Conservation (phyloP, 1,140 invertebrate genomes). For the Drosophila orosa region DNA sequence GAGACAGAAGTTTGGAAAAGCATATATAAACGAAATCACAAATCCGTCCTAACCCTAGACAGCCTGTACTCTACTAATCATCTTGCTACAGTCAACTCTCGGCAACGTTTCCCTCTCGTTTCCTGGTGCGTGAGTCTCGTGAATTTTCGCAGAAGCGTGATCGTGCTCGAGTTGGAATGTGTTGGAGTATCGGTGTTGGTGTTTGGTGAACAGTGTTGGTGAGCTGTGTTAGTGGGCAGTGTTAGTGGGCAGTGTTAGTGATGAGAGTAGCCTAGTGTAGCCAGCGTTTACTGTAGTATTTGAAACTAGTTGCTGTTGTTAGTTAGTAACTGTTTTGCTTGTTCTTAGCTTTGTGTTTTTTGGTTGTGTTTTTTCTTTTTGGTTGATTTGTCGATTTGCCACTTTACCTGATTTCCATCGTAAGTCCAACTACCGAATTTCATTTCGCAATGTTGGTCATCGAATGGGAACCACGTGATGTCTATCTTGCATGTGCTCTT, state of each 20-base stretch:
- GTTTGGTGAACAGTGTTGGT: conserved; percentile 10
- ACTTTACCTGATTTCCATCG: conserved; percentile 94
- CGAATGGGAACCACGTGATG: conserved; percentile 99
- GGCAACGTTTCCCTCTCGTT: conserved; percentile 25
- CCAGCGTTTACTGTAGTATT: conserved; percentile 50
- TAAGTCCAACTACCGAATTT: conserved; percentile 98
- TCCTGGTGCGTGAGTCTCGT: conserved; percentile 49
- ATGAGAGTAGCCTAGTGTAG: conserved; percentile 51
- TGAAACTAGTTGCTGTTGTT: conserved; percentile 39
- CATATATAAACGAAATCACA: conserved; percentile 58
- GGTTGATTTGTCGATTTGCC: conserved; percentile 53
- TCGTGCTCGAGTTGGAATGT: conserved; percentile 46
- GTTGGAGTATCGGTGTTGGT: conserved; percentile 7
- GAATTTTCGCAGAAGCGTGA: conserved; percentile 47
- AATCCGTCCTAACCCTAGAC: conserved; percentile 42
- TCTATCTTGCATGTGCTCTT: conserved; percentile 99
- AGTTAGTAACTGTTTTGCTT: conserved; percentile 35
- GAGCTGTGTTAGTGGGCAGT: conserved; percentile 13
- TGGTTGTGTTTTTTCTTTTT: conserved; percentile 9
- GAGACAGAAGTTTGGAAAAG: conserved; percentile 59
- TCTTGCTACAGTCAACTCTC: conserved; percentile 49
- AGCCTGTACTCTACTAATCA: conserved; percentile 17
- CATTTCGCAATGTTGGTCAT: conserved; percentile 98
- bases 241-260: conserved; percentile 4
- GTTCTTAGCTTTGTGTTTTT: conserved; percentile 36